Percentiles rank a stretch among this genome's conserved stretches.
phyloP scores from a whole-genome alignment of 2,113 vertebrate species.

The Passer montanus region DNA sequence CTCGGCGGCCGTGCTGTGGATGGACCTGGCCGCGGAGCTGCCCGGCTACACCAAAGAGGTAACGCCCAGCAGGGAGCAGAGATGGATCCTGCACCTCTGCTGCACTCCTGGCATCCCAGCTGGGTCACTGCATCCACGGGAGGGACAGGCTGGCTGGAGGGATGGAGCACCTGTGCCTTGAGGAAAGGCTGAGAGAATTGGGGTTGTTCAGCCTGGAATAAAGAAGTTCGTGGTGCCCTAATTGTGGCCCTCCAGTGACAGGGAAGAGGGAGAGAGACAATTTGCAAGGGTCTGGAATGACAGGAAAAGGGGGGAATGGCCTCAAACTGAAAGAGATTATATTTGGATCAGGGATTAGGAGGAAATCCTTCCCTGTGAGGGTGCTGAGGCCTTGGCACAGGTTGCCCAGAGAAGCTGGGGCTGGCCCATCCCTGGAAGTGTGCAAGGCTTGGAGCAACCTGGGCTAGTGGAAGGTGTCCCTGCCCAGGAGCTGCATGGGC shows the following conservation, averaged over 20 bases:
- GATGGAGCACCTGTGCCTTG: neutral
- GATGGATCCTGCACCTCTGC: neutral
- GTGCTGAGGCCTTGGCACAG: neutral
- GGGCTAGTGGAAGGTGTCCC: neutral
- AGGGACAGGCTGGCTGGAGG: neutral
- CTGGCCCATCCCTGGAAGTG: neutral
- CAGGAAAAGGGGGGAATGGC: neutral
- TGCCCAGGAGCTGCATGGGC: neutral
- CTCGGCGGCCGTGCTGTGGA: constrained; percentile 81
- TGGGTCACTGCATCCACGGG: neutral
- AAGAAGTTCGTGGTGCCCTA: neutral
- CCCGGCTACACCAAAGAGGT: constrained; percentile 76
- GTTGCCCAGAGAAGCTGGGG: neutral
- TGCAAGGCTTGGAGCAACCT: neutral
- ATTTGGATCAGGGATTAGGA: neutral
- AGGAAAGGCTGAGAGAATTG: neutral
- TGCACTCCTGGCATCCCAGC: neutral
- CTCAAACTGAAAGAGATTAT: neutral
- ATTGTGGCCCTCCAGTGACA: neutral
- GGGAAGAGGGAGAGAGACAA: neutral
- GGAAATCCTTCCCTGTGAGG: neutral
- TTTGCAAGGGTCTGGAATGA: neutral
- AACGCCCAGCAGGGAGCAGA: neutral
- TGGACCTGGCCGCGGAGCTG: constrained; percentile 78
- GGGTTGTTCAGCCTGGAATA: neutral